Base-by-base conservation (phyloP, 2,113 vertebrate genomes). In the Bagarius yarrelli region DNA sequence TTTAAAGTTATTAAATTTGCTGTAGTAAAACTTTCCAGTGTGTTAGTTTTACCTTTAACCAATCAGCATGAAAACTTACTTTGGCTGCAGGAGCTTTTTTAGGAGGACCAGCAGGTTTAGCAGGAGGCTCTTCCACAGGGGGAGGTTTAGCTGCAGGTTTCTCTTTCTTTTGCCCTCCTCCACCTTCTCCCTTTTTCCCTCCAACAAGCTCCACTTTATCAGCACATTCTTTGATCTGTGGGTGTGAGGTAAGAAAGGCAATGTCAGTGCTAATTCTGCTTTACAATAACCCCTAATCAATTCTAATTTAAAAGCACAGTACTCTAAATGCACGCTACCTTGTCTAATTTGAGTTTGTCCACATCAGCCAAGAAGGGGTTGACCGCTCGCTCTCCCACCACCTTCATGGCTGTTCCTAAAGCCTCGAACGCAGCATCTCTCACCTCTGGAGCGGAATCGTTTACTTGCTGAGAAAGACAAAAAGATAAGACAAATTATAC, bases 341-440 rank as follows among this genome's bases (percentile, higher is more conserved):
- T 95, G 77, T 99, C 98, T 77, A 99, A 94, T 87, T 99, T 99
- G 66, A 99, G 92, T 88, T 99, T 99, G 86, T 99, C 97, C 84
- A 99, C 89, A 86, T 99, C 98, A 67, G 92, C 63, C 75, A 99
- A 90, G 87, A 97, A 99, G 19, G 96, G 95, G 87, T 98, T 99
- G 66, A 99, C 96, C 16, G 95, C 95, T 89, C 96, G 98, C 89
- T 99, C 98, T 73, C 98, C 98, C 81, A 97, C 95, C 67, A 98
- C 97, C 86, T 97, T 98, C 93, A 98, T 93, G 82, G 96, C 96
- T 4, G 95, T 98, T 13, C 96, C 98, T 83, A 99, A 70, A 14
- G 98, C 98, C 89, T 99, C 98, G 88, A 98, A 99, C 0, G 96
- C 98, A 80, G 97, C 97, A 83, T 99, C 98, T 84, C 98, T 95